A percentile compares a stretch with the other conserved stretches of the same genome.
phyloP scores from a whole-genome alignment of 2,888 invertebrate species.

The Drosophila koepferae region DNA sequence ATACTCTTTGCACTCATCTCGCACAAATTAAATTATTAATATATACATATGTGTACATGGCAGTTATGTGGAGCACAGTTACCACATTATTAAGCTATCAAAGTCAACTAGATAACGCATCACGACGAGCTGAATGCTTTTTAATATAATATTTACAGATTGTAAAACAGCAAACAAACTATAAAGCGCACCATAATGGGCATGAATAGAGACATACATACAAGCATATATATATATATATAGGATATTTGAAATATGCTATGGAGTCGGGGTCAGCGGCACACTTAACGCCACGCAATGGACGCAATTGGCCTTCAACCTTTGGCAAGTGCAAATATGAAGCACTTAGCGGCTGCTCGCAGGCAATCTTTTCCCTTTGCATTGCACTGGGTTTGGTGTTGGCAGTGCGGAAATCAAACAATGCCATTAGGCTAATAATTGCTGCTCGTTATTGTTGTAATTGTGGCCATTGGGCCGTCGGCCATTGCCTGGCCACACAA shows the following conservation, averaged over 20 bases:
- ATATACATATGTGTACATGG: background rate
- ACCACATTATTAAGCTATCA: background rate
- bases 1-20: background rate
- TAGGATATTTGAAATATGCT: background rate
- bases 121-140: slow-evolving; percentile 1
- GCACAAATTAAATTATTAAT: background rate
- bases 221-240: background rate
- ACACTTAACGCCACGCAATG: background rate
- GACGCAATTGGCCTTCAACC: slow-evolving; percentile 24
- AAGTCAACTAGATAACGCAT: slow-evolving; percentile 1
- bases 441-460: slow-evolving; percentile 77
- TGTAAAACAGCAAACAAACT: slow-evolving; percentile 6
- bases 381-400: background rate
- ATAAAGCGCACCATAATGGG: background rate
- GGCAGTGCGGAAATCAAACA: slow-evolving; percentile 70
- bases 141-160: slow-evolving; percentile 10
- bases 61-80: background rate
- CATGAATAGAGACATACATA: background rate
- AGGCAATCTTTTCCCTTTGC: slow-evolving; percentile 12
- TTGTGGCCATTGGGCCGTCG: slow-evolving; percentile 56
- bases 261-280: background rate
- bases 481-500: slow-evolving; percentile 48
- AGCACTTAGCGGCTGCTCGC: slow-evolving; percentile 21
- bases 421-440: slow-evolving; percentile 76
- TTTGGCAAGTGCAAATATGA: slow-evolving; percentile 36